Evolutionary conservation across 1,140 invertebrate species (phyloP), one percentile per base, ranked within the genome.

Genomic region (Psix sp.): DNA sequence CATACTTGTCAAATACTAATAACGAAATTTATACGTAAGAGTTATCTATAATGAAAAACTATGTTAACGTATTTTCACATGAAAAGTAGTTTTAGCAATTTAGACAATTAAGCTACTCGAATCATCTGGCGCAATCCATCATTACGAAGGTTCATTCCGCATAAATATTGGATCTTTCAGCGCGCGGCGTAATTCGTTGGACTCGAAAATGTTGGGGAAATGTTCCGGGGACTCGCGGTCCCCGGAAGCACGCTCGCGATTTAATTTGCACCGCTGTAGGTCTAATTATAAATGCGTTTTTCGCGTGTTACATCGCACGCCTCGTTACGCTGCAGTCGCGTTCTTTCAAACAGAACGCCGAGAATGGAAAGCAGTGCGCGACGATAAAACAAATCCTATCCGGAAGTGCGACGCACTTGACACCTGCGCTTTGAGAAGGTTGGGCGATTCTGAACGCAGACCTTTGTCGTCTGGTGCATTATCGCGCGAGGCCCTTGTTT

Each of bases 391-490:
- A 42, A 76, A 76, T 67, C 60, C 63, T 31, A 60, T 65, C 62
- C 60, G 72, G 60, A 77, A 72, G 62, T 74, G 29, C 46, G 51
- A 56, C 38, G 21, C 7, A 40, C 70, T 67, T 74, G 77, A 77
- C 77, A 77, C 73, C 73, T 77, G 77, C 74, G 40, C 36, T 63
- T 57, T 67, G 54, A 59, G 56, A 59, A 63, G 36, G n/a, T 15
- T 54, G 14, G 21, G 56, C 36, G 14, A 71, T 62, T 74, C 74
- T 65, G 43, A 72, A 66, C 68, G 77, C 68, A 79, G 76, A 71
- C 60, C 76, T 76, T 76, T 76, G 73, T 78, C 60, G 72, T 77
- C 74, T 77, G 74, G 49, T 68, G 57, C 20, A 24, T 56, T 52
- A 62, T 56, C 36, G 59, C 54, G 62, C 36, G 33, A 13, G 36